Evolutionary conservation across 1,140 invertebrate genomes (phyloP).

Genomic region (Cydia pomonella): DNA sequence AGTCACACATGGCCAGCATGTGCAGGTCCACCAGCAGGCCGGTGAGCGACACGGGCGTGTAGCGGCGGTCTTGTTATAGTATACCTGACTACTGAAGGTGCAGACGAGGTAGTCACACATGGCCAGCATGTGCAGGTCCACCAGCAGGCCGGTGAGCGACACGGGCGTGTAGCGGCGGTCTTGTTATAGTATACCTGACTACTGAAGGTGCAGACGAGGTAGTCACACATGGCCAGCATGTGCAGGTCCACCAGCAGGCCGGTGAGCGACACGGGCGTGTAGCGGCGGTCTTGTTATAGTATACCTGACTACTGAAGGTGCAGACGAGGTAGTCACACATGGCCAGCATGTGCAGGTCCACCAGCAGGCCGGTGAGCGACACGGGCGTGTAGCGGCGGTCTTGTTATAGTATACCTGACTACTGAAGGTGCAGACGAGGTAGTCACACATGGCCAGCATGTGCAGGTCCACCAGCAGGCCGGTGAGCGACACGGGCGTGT

Average conservation of each 20-base stretch:
- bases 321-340: conserved; percentile 95
- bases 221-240: conserved; percentile 92
- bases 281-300: conserved; percentile 88
- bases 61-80: conserved; percentile 84
- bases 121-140: conserved; percentile 95
- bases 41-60: conserved; percentile 92
- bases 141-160: conserved; percentile 93
- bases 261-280: conserved; percentile 93
- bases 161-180: conserved; percentile 93
- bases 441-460: conserved; percentile 92
- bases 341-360: conserved; percentile 95
- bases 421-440: conserved; percentile 97
- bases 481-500: conserved; percentile 92
- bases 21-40: conserved; percentile 96
- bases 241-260: conserved; percentile 96
- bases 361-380: conserved; percentile 95
- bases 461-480: conserved; percentile 96
- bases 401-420: conserved; percentile 75
- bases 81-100: conserved; percentile 87
- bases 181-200: conserved; percentile 75
- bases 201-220: conserved; percentile 97
- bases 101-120: conserved; percentile 95
- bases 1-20: conserved; percentile 92
- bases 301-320: conserved; percentile 87
- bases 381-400: conserved; percentile 93